phyloP scores from a whole-genome alignment of 1,140 invertebrate species.

The Pteromalus puparum region DNA sequence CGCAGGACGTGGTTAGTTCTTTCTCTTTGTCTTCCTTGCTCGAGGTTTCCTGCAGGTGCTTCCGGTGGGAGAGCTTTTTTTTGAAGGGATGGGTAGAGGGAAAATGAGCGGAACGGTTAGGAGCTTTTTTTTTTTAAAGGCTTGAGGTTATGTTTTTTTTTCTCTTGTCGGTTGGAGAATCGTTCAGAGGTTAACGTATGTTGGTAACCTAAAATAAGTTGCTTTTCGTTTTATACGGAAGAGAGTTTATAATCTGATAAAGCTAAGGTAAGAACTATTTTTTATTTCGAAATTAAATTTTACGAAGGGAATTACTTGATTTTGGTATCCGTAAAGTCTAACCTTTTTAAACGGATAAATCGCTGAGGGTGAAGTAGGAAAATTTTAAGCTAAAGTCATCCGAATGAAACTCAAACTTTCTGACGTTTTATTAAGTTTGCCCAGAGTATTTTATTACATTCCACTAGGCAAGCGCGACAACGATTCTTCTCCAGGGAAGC shows the following conservation, averaged over 20 bases:
- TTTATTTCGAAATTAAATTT: too few relatives aligned
- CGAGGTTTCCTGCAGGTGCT: not conserved
- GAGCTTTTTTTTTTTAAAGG: not conserved
- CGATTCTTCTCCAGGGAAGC: not conserved
- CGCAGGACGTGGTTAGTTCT: slow-evolving; percentile 37
- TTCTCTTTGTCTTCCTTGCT: not conserved
- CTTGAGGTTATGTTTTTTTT: not conserved
- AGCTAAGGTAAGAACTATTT: too few relatives aligned
- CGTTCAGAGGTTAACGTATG: not conserved
- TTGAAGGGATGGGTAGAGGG: not conserved
- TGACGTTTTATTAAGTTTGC: slow-evolving; percentile 26
- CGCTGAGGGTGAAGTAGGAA: not conserved
- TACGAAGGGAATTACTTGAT: not conserved
- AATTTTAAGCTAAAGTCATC: not conserved
- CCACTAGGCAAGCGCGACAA: not conserved
- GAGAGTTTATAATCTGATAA: too few relatives aligned
- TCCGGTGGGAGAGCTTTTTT: not conserved
- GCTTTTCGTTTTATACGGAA: too few relatives aligned
- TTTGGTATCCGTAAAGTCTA: not conserved
- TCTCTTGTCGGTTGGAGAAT: not conserved
- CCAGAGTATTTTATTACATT: slow-evolving; percentile 24
- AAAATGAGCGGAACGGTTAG: too few relatives aligned
- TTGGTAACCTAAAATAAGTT: not conserved
- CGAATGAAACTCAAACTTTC: slow-evolving; percentile 5
- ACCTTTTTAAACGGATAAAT: not conserved